Evolutionary conservation across 2,888 invertebrate species (phyloP).

Genomic region (Drosophila antonietae): DNA sequence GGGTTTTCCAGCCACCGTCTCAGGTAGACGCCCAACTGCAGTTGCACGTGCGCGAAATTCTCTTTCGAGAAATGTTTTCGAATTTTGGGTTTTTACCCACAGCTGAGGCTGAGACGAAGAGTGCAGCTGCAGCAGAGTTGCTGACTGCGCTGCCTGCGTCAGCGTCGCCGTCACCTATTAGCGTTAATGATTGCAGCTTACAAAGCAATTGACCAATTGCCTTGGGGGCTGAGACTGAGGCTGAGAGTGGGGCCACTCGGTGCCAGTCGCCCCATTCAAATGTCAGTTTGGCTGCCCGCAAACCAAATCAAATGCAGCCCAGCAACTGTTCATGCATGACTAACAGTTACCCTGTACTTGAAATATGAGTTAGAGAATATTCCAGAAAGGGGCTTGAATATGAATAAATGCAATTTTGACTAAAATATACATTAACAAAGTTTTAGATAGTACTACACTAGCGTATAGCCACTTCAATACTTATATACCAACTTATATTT

Average conservation of each 20-base stretch:
- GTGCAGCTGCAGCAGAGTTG: conserved; percentile 13
- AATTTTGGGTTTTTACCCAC: conserved; percentile 46
- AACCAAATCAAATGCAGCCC: conserved; percentile 21
- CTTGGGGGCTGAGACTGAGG: conserved; percentile 41
- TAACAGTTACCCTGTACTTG: background rate
- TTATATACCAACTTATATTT: background rate
- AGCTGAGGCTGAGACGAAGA: conserved; percentile 23
- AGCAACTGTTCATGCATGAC: background rate
- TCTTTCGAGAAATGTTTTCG: conserved; percentile 52
- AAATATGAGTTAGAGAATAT: background rate
- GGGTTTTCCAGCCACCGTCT: conserved; percentile 59
- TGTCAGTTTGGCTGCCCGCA: conserved; percentile 65
- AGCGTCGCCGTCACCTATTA: conserved; percentile 62
- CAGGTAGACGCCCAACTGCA: conserved; percentile 53
- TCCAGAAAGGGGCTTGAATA: background rate
- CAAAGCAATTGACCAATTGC: conserved; percentile 78
- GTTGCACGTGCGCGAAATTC: conserved; percentile 15
- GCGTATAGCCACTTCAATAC: too few relatives aligned
- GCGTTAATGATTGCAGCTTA: conserved; percentile 76
- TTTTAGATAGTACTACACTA: too few relatives aligned
- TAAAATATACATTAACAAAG: too few relatives aligned
- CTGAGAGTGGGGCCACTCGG: conserved; percentile 44
- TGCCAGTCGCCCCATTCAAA: conserved; percentile 80
- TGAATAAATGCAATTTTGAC: too few relatives aligned
- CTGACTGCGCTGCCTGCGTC: conserved; percentile 2